Evolutionary conservation across 2,888 invertebrate species (phyloP).

Genomic region (Metallyticus violacea): DNA sequence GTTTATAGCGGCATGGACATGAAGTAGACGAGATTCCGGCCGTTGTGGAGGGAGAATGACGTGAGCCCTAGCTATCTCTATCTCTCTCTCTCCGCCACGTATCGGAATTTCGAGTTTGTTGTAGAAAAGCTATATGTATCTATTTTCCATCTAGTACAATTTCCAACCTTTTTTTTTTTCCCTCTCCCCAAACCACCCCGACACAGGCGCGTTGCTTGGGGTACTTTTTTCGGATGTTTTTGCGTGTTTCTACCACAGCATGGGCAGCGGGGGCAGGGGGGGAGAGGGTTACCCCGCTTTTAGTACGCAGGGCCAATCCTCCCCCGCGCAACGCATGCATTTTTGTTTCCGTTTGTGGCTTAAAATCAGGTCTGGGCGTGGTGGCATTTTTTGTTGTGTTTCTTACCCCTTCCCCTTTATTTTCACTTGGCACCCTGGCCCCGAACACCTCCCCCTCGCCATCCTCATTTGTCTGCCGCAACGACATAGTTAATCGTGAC

Average conservation of each 20-base stretch:
- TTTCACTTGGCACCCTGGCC: background rate
- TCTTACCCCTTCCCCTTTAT: too few species aligned
- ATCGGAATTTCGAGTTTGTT: background rate
- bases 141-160: background rate
- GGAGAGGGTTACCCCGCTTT: background rate
- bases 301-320: background rate
- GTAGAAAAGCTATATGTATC: background rate
- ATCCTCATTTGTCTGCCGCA: background rate
- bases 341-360: background rate
- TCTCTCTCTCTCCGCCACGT: background rate
- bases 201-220: background rate
- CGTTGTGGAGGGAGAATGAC: too few species aligned
- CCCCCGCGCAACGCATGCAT: background rate
- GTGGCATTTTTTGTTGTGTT: background rate
- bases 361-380: background rate
- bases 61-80: too few species aligned
- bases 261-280: background rate
- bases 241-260: background rate
- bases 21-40: background rate
- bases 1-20: background rate
- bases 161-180: too few species aligned
- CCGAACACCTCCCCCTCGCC: too few species aligned
- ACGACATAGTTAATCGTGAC: background rate
- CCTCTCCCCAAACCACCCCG: background rate
- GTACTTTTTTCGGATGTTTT: background rate